Conservation (phyloP, 2,888 invertebrate species). For the Xestia c-nigrum region DNA sequence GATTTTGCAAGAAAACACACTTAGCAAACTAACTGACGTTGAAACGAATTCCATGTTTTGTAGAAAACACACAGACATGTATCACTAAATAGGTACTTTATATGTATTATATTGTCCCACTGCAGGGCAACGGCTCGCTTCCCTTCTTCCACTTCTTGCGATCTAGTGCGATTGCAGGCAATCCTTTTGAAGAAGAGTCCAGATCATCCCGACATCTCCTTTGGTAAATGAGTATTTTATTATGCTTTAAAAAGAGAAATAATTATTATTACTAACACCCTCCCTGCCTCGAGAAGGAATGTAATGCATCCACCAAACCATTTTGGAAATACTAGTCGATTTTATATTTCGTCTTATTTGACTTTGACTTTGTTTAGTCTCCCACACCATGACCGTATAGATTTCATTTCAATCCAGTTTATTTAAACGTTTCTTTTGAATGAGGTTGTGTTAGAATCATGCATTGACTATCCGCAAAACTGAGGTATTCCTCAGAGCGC, state of each 20-base stretch:
- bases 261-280: conserved; percentile 43
- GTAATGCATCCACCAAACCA: conserved; percentile 65
- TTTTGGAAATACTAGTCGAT: conserved; percentile 19
- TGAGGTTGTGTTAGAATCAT: neutral
- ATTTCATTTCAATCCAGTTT: conserved; percentile 15
- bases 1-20: neutral
- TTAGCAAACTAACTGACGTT: neutral
- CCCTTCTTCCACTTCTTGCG: no score
- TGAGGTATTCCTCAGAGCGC: no score
- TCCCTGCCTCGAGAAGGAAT: conserved; percentile 16
- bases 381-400: conserved; percentile 40
- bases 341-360: neutral
- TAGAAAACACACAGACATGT: neutral
- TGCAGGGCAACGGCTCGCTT: no score
- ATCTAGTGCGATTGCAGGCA: no score
- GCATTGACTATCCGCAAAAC: no score
- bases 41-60: neutral
- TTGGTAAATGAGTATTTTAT: neutral
- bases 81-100: no score
- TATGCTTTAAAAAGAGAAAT: neutral
- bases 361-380: neutral
- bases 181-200: no score
- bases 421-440: neutral
- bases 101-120: no score
- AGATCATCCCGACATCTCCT: no score